Conservation (phyloP, 2,113 vertebrate species). For the Pantherophis guttatus region DNA sequence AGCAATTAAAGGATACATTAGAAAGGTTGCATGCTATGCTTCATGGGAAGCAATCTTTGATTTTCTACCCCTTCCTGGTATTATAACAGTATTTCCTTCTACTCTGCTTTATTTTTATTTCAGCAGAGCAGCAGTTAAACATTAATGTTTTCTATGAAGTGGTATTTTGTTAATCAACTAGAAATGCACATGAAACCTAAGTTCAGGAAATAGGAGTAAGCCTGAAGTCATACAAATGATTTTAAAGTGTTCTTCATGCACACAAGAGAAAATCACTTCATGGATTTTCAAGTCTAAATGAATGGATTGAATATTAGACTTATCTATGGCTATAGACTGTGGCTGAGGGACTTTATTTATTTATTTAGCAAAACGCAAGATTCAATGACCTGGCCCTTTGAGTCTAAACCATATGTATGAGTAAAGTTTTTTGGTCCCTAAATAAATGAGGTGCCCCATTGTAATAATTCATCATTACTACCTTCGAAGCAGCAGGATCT, state of each 20-base stretch:
- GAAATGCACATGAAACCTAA: constrained; percentile 15
- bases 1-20: constrained; percentile 33
- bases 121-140: constrained; percentile 45
- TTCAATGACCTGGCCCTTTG: background rate
- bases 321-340: background rate
- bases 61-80: constrained; percentile 36
- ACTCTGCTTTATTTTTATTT: constrained; percentile 44
- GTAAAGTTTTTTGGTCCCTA: background rate
- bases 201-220: background rate
- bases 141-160: constrained; percentile 41
- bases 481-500: background rate
- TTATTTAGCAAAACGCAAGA: background rate
- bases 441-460: background rate
- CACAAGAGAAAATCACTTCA: background rate
- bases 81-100: constrained; percentile 39
- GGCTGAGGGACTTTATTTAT: background rate
- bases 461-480: background rate
- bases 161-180: constrained; percentile 43
- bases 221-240: background rate
- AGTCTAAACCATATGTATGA: background rate
- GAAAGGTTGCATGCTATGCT: constrained; percentile 3
- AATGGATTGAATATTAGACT: background rate
- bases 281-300: background rate
- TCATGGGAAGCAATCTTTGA: constrained; percentile 16
- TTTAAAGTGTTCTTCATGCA: background rate